Percentiles rank a stretch among this genome's conserved stretches.
Evolutionary conservation across 2,113 vertebrate genomes (phyloP).

Genomic region (Crotalus horridus): DNA sequence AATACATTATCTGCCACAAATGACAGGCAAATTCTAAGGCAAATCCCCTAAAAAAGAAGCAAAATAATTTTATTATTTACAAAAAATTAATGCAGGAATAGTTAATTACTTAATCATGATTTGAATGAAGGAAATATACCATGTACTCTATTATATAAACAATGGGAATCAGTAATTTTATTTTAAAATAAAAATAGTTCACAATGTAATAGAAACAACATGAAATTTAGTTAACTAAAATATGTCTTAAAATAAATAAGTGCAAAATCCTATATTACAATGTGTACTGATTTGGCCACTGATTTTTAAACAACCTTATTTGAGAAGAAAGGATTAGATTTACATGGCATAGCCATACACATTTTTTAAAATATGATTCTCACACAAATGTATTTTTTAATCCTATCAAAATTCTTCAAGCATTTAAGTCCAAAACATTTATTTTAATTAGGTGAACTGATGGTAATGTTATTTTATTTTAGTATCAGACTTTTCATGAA

Average conservation of each 20-base stretch:
- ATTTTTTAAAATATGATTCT: constrained; percentile 20
- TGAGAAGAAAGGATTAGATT: constrained; percentile 8
- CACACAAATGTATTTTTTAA: constrained; percentile 7
- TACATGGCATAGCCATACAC: constrained; percentile 22
- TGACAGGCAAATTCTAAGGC: not conserved
- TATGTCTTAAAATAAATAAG: constrained; percentile 24
- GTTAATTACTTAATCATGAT: constrained; percentile 16
- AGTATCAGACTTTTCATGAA: not conserved
- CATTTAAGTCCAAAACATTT: constrained; percentile 16
- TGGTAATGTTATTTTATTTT: not conserved
- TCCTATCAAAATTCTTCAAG: constrained; percentile 23
- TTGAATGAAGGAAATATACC: constrained; percentile 21
- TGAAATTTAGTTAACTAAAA: constrained; percentile 27
- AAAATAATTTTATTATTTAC: not conserved
- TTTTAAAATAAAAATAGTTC: not conserved
- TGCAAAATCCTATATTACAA: not conserved
- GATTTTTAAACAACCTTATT: constrained; percentile 27
- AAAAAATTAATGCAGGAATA: not conserved
- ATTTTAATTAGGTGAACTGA: not conserved
- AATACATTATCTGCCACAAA: constrained; percentile 24
- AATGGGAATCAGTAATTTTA: not conserved
- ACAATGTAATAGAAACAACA: constrained; percentile 8
- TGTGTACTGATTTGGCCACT: constrained; percentile 49
- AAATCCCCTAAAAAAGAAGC: not conserved
- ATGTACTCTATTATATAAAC: constrained; percentile 32